Conservation (phyloP, 2,888 invertebrate species). For the Alsophila aescularia region DNA sequence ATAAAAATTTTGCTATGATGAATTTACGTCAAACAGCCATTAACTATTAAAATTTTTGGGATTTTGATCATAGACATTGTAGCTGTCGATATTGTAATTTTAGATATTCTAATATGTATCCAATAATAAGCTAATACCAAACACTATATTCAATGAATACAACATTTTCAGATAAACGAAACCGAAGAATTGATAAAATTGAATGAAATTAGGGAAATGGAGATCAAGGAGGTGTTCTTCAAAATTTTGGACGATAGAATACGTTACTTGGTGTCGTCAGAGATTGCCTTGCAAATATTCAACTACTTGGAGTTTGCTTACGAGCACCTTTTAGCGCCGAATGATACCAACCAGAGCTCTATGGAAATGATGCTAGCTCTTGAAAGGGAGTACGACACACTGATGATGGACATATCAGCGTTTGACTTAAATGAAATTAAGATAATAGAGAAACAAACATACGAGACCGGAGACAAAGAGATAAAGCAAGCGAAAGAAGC, state of each 20-base stretch:
- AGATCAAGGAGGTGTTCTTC: conserved; percentile 69
- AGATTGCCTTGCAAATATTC: conserved; percentile 84
- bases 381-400: conserved; percentile 79
- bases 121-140: too few species aligned
- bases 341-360: conserved; percentile 84
- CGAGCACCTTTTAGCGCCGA: conserved; percentile 85
- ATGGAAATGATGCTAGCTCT: conserved; percentile 86
- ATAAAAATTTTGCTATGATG: too few species aligned
- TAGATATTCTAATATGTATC: too few species aligned
- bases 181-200: conserved; percentile 60
- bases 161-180: conserved; percentile 58
- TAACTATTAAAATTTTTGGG: too few species aligned
- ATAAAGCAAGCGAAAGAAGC: conserved; percentile 68
- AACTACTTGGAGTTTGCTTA: conserved; percentile 88
- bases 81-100: too few species aligned
- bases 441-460: conserved; percentile 69
- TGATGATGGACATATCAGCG: conserved; percentile 69
- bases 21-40: too few species aligned
- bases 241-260: conserved; percentile 73
- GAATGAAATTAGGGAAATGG: conserved; percentile 62
- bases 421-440: conserved; percentile 68
- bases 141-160: not conserved
- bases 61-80: too few species aligned
- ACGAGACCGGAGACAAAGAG: conserved; percentile 60
- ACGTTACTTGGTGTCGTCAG: conserved; percentile 82